Base-by-base conservation (phyloP, 2,888 invertebrate genomes). In the Emmelina monodactyla region DNA sequence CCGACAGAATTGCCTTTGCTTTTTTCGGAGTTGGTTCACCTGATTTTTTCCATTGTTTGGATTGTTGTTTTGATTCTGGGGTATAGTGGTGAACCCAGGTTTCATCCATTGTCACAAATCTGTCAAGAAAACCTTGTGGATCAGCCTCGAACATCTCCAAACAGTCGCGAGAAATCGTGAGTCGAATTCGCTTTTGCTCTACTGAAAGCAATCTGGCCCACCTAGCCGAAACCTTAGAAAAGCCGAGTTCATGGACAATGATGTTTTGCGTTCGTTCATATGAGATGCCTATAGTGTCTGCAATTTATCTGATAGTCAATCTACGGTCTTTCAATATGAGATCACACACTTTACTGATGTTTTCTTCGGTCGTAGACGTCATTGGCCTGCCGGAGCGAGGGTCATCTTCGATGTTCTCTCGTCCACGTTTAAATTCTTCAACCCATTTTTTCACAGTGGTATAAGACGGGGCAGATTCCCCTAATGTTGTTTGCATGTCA, bases 371-470 rank as follows among this genome's bases (percentile, higher is more conserved):
- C 25, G 25, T 25, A 25, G 25, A 4, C n/a, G 25, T 25, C 4
- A 10, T 7, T 37, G 16, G 36, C 19, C 22, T 37, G 38, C 33
- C 41, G 15, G 30, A 37, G 19, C 42, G 39, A 35, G 41, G 39
- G 22, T 44, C 40, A 39, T 42, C 44, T 41, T 43, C 22, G 14
- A 42, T 38, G 32, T 29, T 43, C 34, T 43, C 43, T 37, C 41
- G 38, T 22, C 42, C 40, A 29, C 41, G 38, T 37, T 47, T 45
- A 28, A 47, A 44, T 34, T 42, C 40, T 28, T 39, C 40, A 12
- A 39, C 31, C 38, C 32, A 39, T 13, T 40, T 44, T 40, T 40
- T 40, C n/a, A 41, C 34, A 31, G 37, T 38, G 9, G 35, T 32
- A 41, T 43, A 39, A 32, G 38, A 44, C 29, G 38, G 40, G 31